These are phyloP conservation scores for Mycetomoellerius zeteki DNA, from an alignment of 1,140 invertebrate species.

Conservation along the genomic window DNA sequence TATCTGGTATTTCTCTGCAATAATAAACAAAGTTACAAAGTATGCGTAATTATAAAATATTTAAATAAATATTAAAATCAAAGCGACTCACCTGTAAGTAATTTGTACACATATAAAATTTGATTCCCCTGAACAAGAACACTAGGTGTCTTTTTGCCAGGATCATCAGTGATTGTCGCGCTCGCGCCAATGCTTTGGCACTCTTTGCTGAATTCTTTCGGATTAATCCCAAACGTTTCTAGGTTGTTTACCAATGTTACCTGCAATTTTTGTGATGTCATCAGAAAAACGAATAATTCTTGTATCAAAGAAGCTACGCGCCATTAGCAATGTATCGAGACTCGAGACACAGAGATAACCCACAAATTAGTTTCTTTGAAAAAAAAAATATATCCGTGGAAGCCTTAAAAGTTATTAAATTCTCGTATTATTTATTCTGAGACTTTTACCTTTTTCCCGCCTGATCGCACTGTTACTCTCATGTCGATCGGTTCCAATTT, in stretches of 20 bases:
- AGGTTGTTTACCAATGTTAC: slow-evolving; percentile 96
- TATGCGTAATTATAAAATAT: background rate
- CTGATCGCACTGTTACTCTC: slow-evolving; percentile 91
- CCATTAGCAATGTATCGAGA: too few species aligned
- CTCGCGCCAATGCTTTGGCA: slow-evolving; percentile 96
- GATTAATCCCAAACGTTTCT: slow-evolving; percentile 94
- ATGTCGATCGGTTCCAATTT: slow-evolving; percentile 94
- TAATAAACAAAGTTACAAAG: slow-evolving; percentile 29
- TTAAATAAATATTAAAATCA: slow-evolving; percentile 3
- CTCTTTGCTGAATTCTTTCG: slow-evolving; percentile 92
- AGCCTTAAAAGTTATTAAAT: too few species aligned
- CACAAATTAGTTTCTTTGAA: too few species aligned
- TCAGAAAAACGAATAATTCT: background rate
- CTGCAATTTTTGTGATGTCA: slow-evolving; percentile 81
- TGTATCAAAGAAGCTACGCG: too few species aligned
- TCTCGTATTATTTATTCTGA: background rate
- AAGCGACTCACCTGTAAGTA: slow-evolving; percentile 89
- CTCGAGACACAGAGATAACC: too few species aligned
- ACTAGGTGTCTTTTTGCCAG: slow-evolving; percentile 92
- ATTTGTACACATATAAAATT: slow-evolving; percentile 92
- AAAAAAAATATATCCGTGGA: too few species aligned
- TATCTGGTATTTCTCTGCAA: slow-evolving; percentile 89
- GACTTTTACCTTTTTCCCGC: slow-evolving; percentile 94
- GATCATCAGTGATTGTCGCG: slow-evolving; percentile 92
- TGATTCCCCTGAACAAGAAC: slow-evolving; percentile 97